These are phyloP conservation scores for Hippocampus abdominalis DNA, from an alignment of 2,113 vertebrate genomes.

Conservation along the genomic window DNA sequence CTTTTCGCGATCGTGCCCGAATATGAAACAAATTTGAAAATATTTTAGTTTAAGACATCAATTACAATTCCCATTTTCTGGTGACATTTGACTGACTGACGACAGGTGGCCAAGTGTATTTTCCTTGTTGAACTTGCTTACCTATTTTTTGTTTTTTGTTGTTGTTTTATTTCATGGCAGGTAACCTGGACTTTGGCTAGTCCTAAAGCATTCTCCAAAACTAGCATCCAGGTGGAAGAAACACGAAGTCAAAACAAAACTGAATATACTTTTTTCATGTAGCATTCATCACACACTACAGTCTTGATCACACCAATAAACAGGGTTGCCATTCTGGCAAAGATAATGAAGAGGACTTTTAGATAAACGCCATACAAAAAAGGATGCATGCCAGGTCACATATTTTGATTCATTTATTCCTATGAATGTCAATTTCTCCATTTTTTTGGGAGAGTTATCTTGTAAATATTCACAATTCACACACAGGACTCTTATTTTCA, in stretches of 20 bases:
- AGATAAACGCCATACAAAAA: slow-evolving; percentile 9
- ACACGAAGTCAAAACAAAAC: neutral
- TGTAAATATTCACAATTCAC: slow-evolving; percentile 64
- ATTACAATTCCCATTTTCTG: neutral
- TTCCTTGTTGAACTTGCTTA: neutral
- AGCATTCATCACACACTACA: slow-evolving; percentile 14
- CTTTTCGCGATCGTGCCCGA: neutral
- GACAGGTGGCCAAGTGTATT: neutral
- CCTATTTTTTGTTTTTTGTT: neutral
- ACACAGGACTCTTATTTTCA: slow-evolving; percentile 67
- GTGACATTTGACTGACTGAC: neutral
- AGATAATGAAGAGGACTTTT: slow-evolving; percentile 1
- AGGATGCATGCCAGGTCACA: slow-evolving; percentile 37
- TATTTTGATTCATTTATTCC: slow-evolving; percentile 68
- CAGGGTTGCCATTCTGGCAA: slow-evolving; percentile 4
- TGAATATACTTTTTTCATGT: slow-evolving; percentile 33
- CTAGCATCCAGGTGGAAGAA: neutral
- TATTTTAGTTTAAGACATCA: neutral
- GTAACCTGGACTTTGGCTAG: slow-evolving; percentile 26
- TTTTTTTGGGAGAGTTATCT: slow-evolving; percentile 69
- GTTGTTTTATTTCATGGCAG: slow-evolving; percentile 25
- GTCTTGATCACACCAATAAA: neutral
- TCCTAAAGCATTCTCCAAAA: slow-evolving; percentile 22
- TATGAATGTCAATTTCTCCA: slow-evolving; percentile 69
- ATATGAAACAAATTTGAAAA: neutral